These are phyloP conservation scores for Sarcophaga subvicina DNA, from an alignment of 2,888 invertebrate species.

Conservation along the genomic window DNA sequence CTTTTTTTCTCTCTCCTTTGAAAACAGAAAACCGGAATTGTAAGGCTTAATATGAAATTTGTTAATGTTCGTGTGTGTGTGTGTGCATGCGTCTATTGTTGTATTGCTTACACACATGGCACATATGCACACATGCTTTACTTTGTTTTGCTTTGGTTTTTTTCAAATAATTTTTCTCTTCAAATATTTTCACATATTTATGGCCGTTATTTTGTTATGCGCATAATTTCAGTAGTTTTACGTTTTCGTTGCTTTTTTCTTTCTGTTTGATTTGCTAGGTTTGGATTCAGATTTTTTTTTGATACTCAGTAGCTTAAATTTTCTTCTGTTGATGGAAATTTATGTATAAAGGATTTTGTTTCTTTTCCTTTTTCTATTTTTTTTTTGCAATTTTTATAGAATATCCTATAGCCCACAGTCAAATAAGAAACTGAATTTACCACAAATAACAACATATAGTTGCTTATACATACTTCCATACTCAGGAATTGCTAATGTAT, in stretches of 20 bases:
- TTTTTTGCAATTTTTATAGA: not conserved
- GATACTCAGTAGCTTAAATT: not conserved
- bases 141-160: not conserved
- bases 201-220: conserved; percentile 44
- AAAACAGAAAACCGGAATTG: conserved; percentile 24
- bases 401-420: not conserved
- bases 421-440: not conserved
- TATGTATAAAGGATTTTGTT: conserved; percentile 33
- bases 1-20: not conserved
- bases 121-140: not conserved
- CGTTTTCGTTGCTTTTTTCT: conserved; percentile 16
- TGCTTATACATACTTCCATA: too few species aligned
- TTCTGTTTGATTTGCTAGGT: not conserved
- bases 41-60: conserved; percentile 1
- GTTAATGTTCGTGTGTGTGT: not conserved
- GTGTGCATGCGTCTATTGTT: not conserved
- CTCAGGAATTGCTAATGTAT: too few species aligned
- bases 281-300: not conserved
- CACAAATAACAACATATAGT: too few species aligned
- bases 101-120: not conserved
- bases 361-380: not conserved
- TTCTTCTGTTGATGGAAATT: conserved; percentile 47
- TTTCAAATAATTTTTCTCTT: not conserved
- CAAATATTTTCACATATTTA: conserved; percentile 22
- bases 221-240: conserved; percentile 43